Evolutionary conservation across 2,888 invertebrate species (phyloP).

Genomic region (Eutolmus rufibarbis): DNA sequence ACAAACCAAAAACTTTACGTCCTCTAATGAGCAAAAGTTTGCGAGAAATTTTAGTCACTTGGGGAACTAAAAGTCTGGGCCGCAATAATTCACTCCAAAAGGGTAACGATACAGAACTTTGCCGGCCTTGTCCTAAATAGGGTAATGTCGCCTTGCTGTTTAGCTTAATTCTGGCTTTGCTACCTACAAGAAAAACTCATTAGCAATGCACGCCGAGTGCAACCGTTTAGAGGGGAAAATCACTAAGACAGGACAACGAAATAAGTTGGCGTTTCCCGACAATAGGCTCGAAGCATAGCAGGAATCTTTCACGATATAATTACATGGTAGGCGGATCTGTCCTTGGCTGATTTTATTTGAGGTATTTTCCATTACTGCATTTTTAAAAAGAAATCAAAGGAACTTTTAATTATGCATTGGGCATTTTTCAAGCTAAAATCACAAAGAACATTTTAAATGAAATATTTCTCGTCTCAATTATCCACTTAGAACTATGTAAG

Average conservation of each 20-base stretch:
- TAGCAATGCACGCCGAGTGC: constrained; percentile 20
- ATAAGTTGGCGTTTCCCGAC: background rate
- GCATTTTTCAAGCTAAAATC: background rate
- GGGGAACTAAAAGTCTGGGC: background rate
- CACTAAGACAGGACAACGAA: constrained; percentile 1
- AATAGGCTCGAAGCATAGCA: background rate
- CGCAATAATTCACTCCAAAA: constrained; percentile 3
- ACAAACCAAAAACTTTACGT: background rate
- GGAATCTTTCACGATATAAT: background rate
- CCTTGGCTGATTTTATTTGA: background rate
- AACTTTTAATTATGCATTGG: background rate
- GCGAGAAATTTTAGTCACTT: background rate
- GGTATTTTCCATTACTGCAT: background rate
- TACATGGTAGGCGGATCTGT: background rate
- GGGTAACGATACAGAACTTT: constrained; percentile 4
- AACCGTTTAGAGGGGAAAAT: background rate
- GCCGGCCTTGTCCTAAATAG: constrained; percentile 28
- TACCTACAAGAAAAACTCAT: constrained; percentile 12
- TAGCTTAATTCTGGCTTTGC: background rate
- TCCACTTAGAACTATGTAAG: background rate
- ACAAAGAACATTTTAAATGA: background rate
- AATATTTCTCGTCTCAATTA: background rate
- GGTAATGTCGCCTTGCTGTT: background rate
- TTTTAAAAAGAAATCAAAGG: background rate
- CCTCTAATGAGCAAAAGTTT: background rate